Evolutionary conservation across 2,113 vertebrate species (phyloP).

Genomic region (Podarcis cretensis): DNA sequence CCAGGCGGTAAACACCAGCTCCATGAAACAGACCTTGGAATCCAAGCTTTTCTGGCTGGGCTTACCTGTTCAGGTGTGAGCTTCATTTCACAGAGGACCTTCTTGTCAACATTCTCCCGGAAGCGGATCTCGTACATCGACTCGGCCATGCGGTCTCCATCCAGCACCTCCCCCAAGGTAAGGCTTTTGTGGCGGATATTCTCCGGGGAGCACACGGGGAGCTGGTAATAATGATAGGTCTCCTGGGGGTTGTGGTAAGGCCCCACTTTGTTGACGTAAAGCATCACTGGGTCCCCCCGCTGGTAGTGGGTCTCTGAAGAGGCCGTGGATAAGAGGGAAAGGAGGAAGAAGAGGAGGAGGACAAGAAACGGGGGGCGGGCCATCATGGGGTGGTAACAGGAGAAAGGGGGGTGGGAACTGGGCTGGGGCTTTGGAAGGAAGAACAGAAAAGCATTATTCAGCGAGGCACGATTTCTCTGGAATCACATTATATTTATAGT

Average conservation of each 20-base stretch:
- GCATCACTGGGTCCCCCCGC: slow-evolving; percentile 81
- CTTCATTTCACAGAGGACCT: slow-evolving; percentile 81
- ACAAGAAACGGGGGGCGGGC: slow-evolving; percentile 56
- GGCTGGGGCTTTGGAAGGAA: slow-evolving; percentile 39
- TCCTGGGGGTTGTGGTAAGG: slow-evolving; percentile 95
- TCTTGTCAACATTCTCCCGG: slow-evolving; percentile 80
- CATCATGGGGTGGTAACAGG: slow-evolving; percentile 16
- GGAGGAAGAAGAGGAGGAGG: slow-evolving; percentile 72
- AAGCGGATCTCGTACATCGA: slow-evolving; percentile 88
- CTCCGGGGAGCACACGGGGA: slow-evolving; percentile 89
- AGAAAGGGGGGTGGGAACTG: slow-evolving; percentile 10
- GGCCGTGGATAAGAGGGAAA: slow-evolving; percentile 62
- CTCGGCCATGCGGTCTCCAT: slow-evolving; percentile 92
- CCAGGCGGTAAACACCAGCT: background rate
- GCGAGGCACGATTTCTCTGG: background rate
- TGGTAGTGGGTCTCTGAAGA: slow-evolving; percentile 79
- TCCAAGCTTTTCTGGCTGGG: background rate
- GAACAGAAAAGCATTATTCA: background rate
- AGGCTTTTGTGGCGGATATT: slow-evolving; percentile 92
- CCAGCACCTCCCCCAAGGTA: slow-evolving; percentile 89
- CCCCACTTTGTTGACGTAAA: slow-evolving; percentile 94
- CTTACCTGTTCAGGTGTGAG: slow-evolving; percentile 74
- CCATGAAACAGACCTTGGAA: background rate
- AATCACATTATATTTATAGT: background rate
- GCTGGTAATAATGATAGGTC: slow-evolving; percentile 92